Evolutionary conservation across 2,888 invertebrate genomes (phyloP).

Genomic region (Rotaria sp.): DNA sequence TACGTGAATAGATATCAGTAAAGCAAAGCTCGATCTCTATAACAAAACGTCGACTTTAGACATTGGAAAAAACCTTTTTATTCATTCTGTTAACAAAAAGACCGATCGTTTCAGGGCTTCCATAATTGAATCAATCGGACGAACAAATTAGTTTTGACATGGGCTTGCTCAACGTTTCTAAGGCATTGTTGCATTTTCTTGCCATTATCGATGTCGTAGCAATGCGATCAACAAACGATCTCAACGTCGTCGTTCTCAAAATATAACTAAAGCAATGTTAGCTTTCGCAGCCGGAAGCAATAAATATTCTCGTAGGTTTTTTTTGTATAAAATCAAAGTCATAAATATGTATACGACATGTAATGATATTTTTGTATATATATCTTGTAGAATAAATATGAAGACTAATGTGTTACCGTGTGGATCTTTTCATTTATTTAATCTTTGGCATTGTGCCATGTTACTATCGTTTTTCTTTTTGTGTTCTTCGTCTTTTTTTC

Average conservation of each 20-base stretch:
- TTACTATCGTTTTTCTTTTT: neutral
- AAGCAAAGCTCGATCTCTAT: neutral
- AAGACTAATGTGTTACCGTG: neutral
- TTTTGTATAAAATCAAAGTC: neutral
- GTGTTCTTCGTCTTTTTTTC: neutral
- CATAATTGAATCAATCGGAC: neutral
- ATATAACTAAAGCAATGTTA: neutral
- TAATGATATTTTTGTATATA: neutral
- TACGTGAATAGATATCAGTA: neutral
- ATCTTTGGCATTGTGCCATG: neutral
- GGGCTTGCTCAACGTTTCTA: neutral
- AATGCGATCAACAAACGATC: conserved; percentile 2
- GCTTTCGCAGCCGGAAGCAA: neutral
- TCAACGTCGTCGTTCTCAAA: neutral
- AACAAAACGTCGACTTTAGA: neutral
- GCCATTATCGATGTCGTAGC: neutral
- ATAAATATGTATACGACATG: neutral
- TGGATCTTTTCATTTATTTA: neutral
- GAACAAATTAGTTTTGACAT: conserved; percentile 15
- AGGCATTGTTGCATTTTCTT: neutral
- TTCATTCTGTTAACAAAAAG: neutral
- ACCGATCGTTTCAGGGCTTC: neutral
- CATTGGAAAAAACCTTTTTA: neutral
- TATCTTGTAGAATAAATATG: neutral
- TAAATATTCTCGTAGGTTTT: neutral